Evolutionary conservation across 2,797 vertebrate species (phyloP).

Genomic region (Anabacerthia variegaticeps): DNA sequence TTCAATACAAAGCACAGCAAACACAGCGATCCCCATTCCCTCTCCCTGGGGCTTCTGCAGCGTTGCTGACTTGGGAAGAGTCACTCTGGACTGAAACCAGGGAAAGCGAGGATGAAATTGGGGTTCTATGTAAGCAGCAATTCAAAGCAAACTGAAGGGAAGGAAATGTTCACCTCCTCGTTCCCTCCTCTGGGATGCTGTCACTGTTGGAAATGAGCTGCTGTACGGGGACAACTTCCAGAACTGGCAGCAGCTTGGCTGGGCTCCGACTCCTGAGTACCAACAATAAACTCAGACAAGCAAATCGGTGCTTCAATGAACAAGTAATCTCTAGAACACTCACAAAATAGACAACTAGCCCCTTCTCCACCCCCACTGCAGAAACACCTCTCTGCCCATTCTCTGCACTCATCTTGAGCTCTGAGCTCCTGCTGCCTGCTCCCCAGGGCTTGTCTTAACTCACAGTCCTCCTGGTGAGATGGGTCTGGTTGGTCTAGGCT

Average conservation of each 20-base stretch:
- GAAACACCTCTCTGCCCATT: neutral
- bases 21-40: neutral
- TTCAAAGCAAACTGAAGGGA: neutral
- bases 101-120: neutral
- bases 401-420: neutral
- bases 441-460: neutral
- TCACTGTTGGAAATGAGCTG: neutral
- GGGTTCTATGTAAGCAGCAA: neutral
- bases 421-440: neutral
- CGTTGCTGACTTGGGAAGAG: neutral
- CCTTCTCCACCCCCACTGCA: neutral
- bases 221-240: neutral
- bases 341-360: neutral
- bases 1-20: neutral
- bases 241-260: neutral
- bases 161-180: neutral
- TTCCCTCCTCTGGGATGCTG: neutral
- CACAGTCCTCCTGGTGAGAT: neutral
- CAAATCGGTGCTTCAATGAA: neutral
- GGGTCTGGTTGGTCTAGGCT: neutral
- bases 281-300: neutral
- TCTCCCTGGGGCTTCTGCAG: neutral
- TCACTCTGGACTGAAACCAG: neutral
- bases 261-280: neutral
- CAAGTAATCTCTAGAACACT: neutral